phyloP scores from a whole-genome alignment of 2,888 invertebrate genomes.

The Oxycera nigricornis region DNA sequence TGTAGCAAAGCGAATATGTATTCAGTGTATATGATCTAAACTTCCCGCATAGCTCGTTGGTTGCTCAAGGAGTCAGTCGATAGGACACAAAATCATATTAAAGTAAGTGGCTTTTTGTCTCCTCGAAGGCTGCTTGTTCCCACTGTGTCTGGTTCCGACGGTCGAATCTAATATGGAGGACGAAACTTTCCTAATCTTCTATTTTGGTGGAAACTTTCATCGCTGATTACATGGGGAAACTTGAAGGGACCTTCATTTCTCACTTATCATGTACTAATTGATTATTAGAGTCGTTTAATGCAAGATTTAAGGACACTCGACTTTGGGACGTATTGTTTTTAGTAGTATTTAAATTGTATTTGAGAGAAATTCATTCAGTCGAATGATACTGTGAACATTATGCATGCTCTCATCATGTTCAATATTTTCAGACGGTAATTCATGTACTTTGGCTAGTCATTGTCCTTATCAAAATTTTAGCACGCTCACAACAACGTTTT shows the following conservation, averaged over 20 bases:
- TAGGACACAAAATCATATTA: constrained; percentile 32
- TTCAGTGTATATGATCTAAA: constrained; percentile 15
- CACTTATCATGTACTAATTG: constrained; percentile 15
- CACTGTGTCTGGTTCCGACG: not conserved
- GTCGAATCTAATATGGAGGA: constrained; percentile 2
- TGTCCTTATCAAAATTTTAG: no score
- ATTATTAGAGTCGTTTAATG: constrained; percentile 34
- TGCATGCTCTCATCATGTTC: no score
- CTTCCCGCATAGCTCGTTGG: not conserved
- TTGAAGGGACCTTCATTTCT: not conserved
- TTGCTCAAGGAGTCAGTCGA: constrained; percentile 33
- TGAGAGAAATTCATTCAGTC: no score
- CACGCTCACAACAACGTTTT: no score
- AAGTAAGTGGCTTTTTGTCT: constrained; percentile 23
- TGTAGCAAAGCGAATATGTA: not conserved
- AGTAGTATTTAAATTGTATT: no score
- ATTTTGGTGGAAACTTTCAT: constrained; percentile 30
- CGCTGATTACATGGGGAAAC: constrained; percentile 9
- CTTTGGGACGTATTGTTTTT: no score
- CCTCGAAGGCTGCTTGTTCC: not conserved
- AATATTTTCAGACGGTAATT: no score
- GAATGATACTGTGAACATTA: no score
- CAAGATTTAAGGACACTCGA: no score
- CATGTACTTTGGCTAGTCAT: no score
- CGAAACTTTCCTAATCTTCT: constrained; percentile 35